These are phyloP conservation scores for Theocolax elegans DNA, from an alignment of 1,140 invertebrate species.

Conservation along the genomic window DNA sequence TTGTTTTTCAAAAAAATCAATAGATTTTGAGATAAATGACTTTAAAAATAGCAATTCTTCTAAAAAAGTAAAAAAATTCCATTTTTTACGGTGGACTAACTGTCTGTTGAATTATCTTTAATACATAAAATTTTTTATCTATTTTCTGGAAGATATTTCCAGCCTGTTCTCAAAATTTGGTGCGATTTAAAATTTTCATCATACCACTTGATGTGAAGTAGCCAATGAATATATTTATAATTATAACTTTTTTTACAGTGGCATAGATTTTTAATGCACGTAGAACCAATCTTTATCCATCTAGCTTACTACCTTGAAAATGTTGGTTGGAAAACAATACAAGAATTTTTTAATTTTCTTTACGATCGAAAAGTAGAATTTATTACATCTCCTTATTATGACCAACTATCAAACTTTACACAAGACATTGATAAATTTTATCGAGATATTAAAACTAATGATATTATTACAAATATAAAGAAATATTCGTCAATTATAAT, in stretches of 20 bases:
- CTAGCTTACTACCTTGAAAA: conserved; percentile 80
- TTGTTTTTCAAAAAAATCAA: no score
- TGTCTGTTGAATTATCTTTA: no score
- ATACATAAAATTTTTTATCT: no score
- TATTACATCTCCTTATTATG: conserved; percentile 82
- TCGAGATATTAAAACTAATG: conserved; percentile 79
- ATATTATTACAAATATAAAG: conserved; percentile 77
- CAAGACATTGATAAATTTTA: conserved; percentile 82
- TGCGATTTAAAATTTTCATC: no score
- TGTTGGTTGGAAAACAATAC: conserved; percentile 77
- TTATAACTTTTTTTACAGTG: conserved; percentile 72
- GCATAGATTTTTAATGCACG: conserved; percentile 74
- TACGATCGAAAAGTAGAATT: conserved; percentile 82
- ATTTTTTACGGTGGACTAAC: no score
- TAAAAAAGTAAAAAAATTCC: neutral
- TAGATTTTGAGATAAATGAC: no score
- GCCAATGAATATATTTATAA: neutral
- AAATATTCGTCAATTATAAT: conserved; percentile 78
- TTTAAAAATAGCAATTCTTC: no score
- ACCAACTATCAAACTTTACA: conserved; percentile 80
- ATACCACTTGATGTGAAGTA: no score
- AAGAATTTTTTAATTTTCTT: conserved; percentile 81
- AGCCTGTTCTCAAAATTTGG: no score
- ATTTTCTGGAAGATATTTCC: no score
- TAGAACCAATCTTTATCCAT: conserved; percentile 82